A percentile compares a stretch with the other conserved stretches of the same genome.
Conservation (phyloP, 2,113 vertebrate species). For the Anarrhichthys ocellatus region DNA sequence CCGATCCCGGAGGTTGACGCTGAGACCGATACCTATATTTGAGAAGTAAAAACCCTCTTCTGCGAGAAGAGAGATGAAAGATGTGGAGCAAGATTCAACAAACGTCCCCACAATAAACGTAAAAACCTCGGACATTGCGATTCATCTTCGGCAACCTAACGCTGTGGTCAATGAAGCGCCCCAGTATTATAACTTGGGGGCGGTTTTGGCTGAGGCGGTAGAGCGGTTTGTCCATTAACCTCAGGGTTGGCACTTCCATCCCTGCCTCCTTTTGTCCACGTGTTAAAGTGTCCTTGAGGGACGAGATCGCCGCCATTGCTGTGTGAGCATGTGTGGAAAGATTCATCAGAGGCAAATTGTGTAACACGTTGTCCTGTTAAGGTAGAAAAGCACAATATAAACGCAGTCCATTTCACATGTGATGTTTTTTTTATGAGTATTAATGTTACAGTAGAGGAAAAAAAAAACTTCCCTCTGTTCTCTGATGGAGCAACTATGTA, state of each 20-base stretch:
- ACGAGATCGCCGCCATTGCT: not conserved
- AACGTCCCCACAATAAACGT: not conserved
- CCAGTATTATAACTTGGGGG: not conserved
- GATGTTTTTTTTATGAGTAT: not conserved
- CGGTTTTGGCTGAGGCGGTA: not conserved
- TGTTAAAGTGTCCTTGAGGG: not conserved
- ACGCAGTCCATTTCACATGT: not conserved
- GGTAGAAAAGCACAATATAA: not conserved
- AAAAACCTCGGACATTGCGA: not conserved
- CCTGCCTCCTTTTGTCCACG: not conserved
- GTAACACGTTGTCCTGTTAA: not conserved
- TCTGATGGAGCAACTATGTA: not conserved
- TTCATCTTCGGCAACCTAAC: not conserved
- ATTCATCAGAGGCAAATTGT: not conserved
- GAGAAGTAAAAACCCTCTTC: not conserved
- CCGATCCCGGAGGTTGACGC: not conserved
- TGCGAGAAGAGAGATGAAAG: not conserved
- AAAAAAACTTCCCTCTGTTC: not conserved
- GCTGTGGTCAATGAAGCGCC: not conserved
- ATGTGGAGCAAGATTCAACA: not conserved
- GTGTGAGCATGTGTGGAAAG: not conserved
- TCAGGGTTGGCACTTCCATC: not conserved
- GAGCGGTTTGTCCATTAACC: not conserved
- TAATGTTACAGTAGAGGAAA: not conserved
- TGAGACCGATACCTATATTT: not conserved